Conservation (phyloP, 2,888 invertebrate genomes). For the Lydus trimaculatus region DNA sequence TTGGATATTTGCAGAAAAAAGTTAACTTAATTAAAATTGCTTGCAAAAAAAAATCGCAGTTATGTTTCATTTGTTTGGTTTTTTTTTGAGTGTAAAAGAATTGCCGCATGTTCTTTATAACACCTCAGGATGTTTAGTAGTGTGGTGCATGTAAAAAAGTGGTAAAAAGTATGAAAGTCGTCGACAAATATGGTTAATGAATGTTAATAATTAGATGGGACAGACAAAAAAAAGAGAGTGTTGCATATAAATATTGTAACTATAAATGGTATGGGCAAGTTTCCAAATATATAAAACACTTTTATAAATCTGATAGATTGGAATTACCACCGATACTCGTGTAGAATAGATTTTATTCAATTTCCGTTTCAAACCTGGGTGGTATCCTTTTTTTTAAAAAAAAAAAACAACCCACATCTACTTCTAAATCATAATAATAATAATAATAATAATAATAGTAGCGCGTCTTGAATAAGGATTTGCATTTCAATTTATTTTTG, state of each 20-base stretch:
- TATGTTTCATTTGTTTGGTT: not conserved
- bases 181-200: slow-evolving; percentile 8
- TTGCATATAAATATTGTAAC: not conserved
- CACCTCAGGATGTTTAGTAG: not conserved
- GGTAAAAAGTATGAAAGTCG: not conserved
- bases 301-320: not conserved
- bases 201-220: not conserved
- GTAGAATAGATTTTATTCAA: not conserved
- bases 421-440: not conserved
- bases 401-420: not conserved
- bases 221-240: slow-evolving; percentile 1
- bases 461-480: not conserved
- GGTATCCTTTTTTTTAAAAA: not conserved
- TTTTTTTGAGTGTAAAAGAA: not conserved
- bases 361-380: not conserved
- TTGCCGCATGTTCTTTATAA: not conserved
- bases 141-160: not conserved
- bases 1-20: not conserved
- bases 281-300: slow-evolving; percentile 4
- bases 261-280: slow-evolving; percentile 5
- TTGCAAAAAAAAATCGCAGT: not conserved
- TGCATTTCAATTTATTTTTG: not conserved
- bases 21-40: not conserved
- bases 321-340: no score
- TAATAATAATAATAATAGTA: no score